phyloP scores from a whole-genome alignment of 2,888 invertebrate genomes.

The Macroteleia sp. region DNA sequence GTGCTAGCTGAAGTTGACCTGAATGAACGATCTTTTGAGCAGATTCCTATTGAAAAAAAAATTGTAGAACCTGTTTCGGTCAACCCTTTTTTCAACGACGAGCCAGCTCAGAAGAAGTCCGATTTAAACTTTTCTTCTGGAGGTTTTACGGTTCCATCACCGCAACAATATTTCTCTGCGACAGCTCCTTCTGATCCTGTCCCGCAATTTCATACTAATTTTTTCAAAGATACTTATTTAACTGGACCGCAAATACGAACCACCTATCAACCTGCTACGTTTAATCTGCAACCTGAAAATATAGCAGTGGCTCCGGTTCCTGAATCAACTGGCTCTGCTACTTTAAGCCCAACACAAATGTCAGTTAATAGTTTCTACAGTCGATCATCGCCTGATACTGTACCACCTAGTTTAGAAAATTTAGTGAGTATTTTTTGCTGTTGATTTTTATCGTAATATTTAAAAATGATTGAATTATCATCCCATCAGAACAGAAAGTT shows the following conservation, averaged over 20 bases:
- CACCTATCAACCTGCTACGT: conserved; percentile 1
- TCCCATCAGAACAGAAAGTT: too few species aligned
- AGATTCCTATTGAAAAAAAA: too few species aligned
- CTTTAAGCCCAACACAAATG: conserved; percentile 78
- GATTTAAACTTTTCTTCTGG: conserved; percentile 53
- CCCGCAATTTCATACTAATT: conserved; percentile 71
- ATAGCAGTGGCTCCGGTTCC: conserved; percentile 67
- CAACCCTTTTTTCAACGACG: too few species aligned
- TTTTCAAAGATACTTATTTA: conserved; percentile 28
- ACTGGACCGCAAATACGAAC: conserved; percentile 31
- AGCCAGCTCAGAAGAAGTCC: conserved; percentile 30
- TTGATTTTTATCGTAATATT: too few species aligned
- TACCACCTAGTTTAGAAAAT: conserved; percentile 78
- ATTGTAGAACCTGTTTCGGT: too few species aligned
- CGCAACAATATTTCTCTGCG: conserved; percentile 13
- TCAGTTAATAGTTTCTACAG: conserved; percentile 73
- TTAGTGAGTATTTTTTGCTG: conserved; percentile 76
- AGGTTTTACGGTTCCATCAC: neutral
- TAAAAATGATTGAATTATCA: too few species aligned
- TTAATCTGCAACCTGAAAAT: conserved; percentile 22
- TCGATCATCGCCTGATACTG: conserved; percentile 69
- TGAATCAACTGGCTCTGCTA: conserved; percentile 79
- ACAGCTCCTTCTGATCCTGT: conserved; percentile 5
- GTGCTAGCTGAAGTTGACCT: neutral
- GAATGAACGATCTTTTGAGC: too few species aligned